phyloP scores from a whole-genome alignment of 2,888 invertebrate species.

The Philereme vetulata region DNA sequence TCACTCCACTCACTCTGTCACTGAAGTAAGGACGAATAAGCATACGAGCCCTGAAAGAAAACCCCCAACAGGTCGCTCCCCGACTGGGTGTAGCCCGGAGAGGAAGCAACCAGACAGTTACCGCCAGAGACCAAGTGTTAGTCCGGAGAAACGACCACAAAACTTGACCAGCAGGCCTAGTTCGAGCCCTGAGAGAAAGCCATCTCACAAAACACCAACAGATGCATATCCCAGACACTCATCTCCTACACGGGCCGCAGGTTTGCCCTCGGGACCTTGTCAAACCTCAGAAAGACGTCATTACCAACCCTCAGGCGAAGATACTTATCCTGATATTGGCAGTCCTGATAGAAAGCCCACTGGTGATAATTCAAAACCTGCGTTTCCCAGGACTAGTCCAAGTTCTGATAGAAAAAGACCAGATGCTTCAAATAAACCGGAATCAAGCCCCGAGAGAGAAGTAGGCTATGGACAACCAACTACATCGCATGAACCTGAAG shows the following conservation, averaged over 20 bases:
- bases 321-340: slow-evolving; percentile 15
- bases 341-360: slow-evolving; percentile 28
- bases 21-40: slow-evolving; percentile 57
- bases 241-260: slow-evolving; percentile 25
- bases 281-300: slow-evolving; percentile 49
- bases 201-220: slow-evolving; percentile 29
- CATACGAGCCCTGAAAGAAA: slow-evolving; percentile 56
- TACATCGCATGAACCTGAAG: slow-evolving; percentile 21
- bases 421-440: slow-evolving; percentile 21
- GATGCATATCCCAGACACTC: slow-evolving; percentile 33
- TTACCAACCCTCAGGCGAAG: slow-evolving; percentile 25
- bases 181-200: slow-evolving; percentile 53
- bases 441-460: slow-evolving; percentile 43
- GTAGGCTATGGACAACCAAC: slow-evolving; percentile 30
- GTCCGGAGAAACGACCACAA: slow-evolving; percentile 62
- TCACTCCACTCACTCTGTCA: slow-evolving; percentile 56
- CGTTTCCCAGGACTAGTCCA: slow-evolving; percentile 38
- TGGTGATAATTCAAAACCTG: slow-evolving; percentile 15
- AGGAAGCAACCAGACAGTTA: slow-evolving; percentile 51
- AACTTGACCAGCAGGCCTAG: slow-evolving; percentile 42
- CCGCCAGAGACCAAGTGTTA: slow-evolving; percentile 54
- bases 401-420: slow-evolving; percentile 49
- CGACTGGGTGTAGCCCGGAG: slow-evolving; percentile 59
- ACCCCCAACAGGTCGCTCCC: slow-evolving; percentile 55
- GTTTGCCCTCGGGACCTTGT: slow-evolving; percentile 39